Conservation (phyloP, 2,113 vertebrate species). For the Tauraco erythrolophus region DNA sequence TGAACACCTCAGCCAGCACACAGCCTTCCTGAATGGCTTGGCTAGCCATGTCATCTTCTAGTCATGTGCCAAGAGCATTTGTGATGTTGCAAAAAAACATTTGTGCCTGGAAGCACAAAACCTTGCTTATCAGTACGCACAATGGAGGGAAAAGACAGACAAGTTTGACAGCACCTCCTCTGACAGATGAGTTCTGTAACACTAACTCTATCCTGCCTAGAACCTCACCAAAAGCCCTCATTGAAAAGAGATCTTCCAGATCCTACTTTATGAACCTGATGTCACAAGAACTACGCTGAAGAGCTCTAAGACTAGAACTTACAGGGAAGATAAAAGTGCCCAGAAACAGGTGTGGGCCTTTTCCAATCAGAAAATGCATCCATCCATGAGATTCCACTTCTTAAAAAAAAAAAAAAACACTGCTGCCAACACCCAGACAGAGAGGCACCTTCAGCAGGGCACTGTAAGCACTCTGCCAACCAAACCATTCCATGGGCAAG, state of each 20-base stretch:
- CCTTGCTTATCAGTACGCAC: not conserved
- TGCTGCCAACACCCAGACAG: not conserved
- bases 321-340: not conserved
- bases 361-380: not conserved
- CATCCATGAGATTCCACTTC: not conserved
- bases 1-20: not conserved
- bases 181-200: not conserved
- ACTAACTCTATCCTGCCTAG: not conserved
- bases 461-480: not conserved
- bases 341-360: not conserved
- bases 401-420: not conserved
- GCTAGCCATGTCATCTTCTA: not conserved
- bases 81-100: not conserved
- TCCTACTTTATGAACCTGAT: not conserved
- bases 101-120: not conserved
- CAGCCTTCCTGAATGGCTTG: not conserved
- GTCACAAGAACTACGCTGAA: not conserved
- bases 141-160: not conserved
- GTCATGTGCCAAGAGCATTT: fast-evolving
- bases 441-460: constrained; percentile 12
- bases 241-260: not conserved
- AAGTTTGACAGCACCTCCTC: not conserved
- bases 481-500: not conserved
- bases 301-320: not conserved
- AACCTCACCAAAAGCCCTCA: not conserved